phyloP scores from a whole-genome alignment of 2,113 vertebrate species.

The Chauna torquata region DNA sequence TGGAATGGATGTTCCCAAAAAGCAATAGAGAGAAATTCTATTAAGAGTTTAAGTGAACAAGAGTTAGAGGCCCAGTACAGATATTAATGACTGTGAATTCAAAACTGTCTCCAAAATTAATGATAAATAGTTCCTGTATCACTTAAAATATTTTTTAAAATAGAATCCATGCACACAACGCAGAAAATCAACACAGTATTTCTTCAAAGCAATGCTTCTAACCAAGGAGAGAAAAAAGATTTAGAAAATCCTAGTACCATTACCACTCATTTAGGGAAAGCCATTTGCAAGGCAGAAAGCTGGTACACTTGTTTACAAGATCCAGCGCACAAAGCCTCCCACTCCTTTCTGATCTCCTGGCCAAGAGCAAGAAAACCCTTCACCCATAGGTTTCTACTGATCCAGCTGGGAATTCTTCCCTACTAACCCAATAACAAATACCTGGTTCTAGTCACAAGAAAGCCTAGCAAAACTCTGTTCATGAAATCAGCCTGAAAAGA shows the following conservation, averaged over 20 bases:
- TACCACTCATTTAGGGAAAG: background rate
- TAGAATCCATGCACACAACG: background rate
- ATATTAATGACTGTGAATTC: background rate
- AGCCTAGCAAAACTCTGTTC: background rate
- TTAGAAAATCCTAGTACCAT: background rate
- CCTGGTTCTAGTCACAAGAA: background rate
- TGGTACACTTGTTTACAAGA: background rate
- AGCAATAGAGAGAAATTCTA: background rate
- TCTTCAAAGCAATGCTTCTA: background rate
- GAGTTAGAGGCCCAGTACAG: background rate
- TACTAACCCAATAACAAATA: background rate
- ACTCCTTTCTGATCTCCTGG: background rate
- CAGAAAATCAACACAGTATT: background rate
- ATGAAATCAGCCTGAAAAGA: background rate
- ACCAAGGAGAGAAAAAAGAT: background rate
- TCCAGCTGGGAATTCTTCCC: background rate
- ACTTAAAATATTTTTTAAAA: background rate
- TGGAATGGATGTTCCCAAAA: background rate
- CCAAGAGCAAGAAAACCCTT: background rate
- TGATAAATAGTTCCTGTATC: background rate
- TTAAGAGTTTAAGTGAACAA: background rate
- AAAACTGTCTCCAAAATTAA: background rate
- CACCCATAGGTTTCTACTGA: background rate
- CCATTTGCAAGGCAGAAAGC: background rate
- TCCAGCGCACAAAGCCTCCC: background rate